Conservation (phyloP, 1,140 invertebrate species). For the Matsumurasca onukii region DNA sequence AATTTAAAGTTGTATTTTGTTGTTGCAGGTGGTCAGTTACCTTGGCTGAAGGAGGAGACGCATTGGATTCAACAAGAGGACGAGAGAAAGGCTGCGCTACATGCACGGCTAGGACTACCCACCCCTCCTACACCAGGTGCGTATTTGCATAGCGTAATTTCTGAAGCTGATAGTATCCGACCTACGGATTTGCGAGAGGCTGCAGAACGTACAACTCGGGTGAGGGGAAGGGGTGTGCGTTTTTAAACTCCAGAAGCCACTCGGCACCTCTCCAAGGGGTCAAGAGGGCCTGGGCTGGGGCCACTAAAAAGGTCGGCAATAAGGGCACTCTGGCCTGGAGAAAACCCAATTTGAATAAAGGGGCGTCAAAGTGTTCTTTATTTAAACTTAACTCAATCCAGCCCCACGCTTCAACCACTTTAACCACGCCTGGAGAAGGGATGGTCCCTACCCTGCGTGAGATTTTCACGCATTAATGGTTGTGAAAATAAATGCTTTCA, state of each 20-base stretch:
- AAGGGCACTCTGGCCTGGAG: constrained; percentile 14
- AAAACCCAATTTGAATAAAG: constrained; percentile 36
- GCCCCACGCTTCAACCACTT: constrained; percentile 10
- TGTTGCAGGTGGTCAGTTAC: constrained; percentile 32
- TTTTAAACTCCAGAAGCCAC: too few species aligned
- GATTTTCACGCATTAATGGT: too few species aligned
- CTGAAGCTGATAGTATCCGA: too few species aligned
- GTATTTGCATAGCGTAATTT: not conserved
- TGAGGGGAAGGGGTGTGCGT: too few species aligned
- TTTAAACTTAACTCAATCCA: constrained; percentile 34
- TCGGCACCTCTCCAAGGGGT: too few species aligned
- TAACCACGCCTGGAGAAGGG: not conserved
- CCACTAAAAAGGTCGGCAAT: constrained; percentile 20
- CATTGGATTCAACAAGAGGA: constrained; percentile 32
- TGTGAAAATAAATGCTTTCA: too few species aligned
- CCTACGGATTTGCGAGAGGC: not conserved
- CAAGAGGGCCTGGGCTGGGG: not conserved
- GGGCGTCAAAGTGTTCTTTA: constrained; percentile 33
- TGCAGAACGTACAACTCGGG: not conserved
- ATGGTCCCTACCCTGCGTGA: too few species aligned
- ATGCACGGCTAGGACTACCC: constrained; percentile 35
- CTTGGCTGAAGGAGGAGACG: constrained; percentile 30
- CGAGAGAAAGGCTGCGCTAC: constrained; percentile 34
- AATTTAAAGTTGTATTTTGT: too few species aligned
- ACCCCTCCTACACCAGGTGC: constrained; percentile 7